Base-by-base conservation (phyloP, 2,888 invertebrate genomes). In the Tenthredo scrophulariae region DNA sequence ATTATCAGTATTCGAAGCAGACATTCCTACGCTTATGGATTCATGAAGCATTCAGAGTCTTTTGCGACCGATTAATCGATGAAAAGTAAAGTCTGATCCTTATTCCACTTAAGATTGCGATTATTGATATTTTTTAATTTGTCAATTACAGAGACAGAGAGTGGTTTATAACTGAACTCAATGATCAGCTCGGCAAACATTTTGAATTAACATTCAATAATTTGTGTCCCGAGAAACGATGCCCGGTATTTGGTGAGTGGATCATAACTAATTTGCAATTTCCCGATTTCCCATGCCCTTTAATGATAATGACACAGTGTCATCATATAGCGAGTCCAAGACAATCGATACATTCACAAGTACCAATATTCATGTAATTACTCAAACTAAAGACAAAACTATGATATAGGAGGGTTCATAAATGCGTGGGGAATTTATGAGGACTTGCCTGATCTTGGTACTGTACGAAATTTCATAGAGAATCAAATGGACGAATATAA, bases 31-130 rank as follows among this genome's bases (percentile, higher is more conserved):
- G 97, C 40, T 94, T 98, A 18, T 98, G 98, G 98, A 95, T 97
- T 84, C 97, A 98, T 93, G 98, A 98, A 92, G 96, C 96, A 86
- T 97, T 96, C 91, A 93, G 98, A 82, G 98, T 98, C 0, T 98
- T 98, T 92, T 95, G 95, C 88, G 98, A 98, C 92, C 95, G 98
- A 7, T 94, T 98, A 2, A 96, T 97, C 2, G 97, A 98, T 91
- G 96, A 96, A 18, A 95, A 94, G 96, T 96, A 90, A 93, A 90
- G 33, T 77, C 74, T 62, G 29, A 84, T 80, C 4, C n/a, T 84
- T 33, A 37, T 65, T 33, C 10, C n/a, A 22, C 37, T 15, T 1
- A 22, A 18, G 43, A 37, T 37, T 58, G n/a, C n/a, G 29, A 37
- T 86, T 33, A 2, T 33, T 72, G 65, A 10, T 33, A 72, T 54